Evolutionary conservation across 1,140 invertebrate species (phyloP).

Genomic region (Littorina saxatilis): DNA sequence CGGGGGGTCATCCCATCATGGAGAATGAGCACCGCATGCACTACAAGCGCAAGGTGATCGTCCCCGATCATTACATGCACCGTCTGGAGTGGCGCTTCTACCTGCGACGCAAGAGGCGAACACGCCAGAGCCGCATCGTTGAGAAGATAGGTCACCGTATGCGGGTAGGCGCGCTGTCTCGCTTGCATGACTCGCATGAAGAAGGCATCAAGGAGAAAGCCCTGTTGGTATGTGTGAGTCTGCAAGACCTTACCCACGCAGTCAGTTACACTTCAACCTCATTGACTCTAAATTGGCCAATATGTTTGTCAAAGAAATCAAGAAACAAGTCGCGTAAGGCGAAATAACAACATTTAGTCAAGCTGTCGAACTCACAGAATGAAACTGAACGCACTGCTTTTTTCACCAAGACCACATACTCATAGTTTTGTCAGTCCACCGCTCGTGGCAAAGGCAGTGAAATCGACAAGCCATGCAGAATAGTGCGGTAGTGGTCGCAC

Average conservation of each 20-base stretch:
- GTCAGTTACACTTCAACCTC: slow-evolving; percentile 17
- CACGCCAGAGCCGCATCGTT: slow-evolving; percentile 57
- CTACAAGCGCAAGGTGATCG: slow-evolving; percentile 93
- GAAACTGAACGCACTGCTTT: no score
- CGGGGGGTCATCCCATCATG: slow-evolving; percentile 89
- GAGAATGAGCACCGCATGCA: slow-evolving; percentile 86
- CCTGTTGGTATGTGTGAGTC: slow-evolving; percentile 71
- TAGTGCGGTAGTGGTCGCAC: no score
- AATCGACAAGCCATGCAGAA: no score
- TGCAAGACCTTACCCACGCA: neutral
- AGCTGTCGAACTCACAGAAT: no score
- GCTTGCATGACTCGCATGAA: slow-evolving; percentile 70
- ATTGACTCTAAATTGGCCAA: neutral
- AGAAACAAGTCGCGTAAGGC: no score
- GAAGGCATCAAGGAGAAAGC: slow-evolving; percentile 72
- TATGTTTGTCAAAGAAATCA: no score
- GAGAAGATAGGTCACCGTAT: slow-evolving; percentile 67
- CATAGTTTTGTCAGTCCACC: no score
- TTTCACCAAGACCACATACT: no score
- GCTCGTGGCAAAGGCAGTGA: no score
- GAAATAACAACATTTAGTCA: no score
- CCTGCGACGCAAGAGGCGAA: slow-evolving; percentile 67
- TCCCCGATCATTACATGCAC: slow-evolving; percentile 85
- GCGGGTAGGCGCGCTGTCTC: slow-evolving; percentile 69
- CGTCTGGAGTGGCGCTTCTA: slow-evolving; percentile 95